phyloP scores from a whole-genome alignment of 2,797 vertebrate genomes.

The Lerista edwardsae region DNA sequence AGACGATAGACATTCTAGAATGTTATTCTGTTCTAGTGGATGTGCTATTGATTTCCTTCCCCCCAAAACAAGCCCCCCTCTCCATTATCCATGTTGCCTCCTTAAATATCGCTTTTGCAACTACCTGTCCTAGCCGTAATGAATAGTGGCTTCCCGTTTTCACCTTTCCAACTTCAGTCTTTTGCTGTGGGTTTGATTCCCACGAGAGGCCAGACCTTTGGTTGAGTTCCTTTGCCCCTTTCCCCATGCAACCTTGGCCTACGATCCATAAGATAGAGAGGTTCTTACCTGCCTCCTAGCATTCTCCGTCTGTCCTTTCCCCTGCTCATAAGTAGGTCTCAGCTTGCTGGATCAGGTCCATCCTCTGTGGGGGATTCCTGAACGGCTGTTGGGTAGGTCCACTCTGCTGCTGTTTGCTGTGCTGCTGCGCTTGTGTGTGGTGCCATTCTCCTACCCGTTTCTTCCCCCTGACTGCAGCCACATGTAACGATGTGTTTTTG shows the following conservation, averaged over 20 bases:
- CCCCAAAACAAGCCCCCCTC: not conserved
- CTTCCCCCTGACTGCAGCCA: not conserved
- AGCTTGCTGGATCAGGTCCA: conserved; percentile 17
- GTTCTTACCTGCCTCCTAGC: conserved; percentile 53
- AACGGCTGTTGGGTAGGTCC: conserved; percentile 28
- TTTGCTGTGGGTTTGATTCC: conserved; percentile 57
- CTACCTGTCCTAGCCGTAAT: not conserved
- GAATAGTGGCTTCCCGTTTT: conserved; percentile 14
- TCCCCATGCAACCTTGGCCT: not conserved
- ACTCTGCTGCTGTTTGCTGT: conserved; percentile 44
- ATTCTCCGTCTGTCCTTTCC: conserved; percentile 27
- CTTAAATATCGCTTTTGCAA: not conserved
- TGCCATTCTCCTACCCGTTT: not conserved
- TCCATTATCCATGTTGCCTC: not conserved
- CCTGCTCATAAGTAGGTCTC: not conserved
- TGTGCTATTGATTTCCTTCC: not conserved
- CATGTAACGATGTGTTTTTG: conserved; percentile 42
- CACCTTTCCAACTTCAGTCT: conserved; percentile 41
- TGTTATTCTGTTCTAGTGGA: not conserved
- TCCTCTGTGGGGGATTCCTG: conserved; percentile 58
- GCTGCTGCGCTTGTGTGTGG: conserved; percentile 28
- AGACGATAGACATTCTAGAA: not conserved
- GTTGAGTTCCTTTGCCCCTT: conserved; percentile 22
- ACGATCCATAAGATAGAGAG: conserved; percentile 44
- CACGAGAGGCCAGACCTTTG: not conserved